phyloP scores from a whole-genome alignment of 2,113 vertebrate genomes.

The Murina feae region DNA sequence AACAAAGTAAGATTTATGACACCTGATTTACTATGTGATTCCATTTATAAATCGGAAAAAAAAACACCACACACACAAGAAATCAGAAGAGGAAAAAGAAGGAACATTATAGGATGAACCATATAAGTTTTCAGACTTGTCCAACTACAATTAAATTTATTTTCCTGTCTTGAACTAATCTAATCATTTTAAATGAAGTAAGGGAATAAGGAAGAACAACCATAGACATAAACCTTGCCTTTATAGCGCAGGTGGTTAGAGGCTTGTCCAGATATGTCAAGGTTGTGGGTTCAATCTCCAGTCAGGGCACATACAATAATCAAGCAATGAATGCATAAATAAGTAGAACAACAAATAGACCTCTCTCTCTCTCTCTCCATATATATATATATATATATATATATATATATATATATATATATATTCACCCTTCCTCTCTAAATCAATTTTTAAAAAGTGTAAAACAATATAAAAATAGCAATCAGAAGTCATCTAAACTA shows the following conservation, averaged over 20 bases:
- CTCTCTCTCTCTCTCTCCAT: neutral
- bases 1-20: neutral
- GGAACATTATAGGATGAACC: neutral
- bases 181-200: neutral
- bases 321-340: neutral
- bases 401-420: no score
- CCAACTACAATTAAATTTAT: neutral
- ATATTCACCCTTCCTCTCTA: no score
- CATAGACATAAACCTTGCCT: neutral
- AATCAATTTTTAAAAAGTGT: no score
- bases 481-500: neutral
- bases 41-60: neutral
- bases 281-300: neutral
- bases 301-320: neutral
- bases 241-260: neutral
- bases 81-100: neutral
- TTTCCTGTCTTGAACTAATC: neutral
- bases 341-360: neutral
- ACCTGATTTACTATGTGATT: neutral
- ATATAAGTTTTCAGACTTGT: neutral
- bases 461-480: neutral
- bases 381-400: no score
- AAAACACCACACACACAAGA: neutral
- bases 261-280: neutral
- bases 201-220: neutral